These are phyloP conservation scores for Crossaster papposus DNA, from an alignment of 53 echinoderm and acorn worm genomes.

Conservation along the genomic window DNA sequence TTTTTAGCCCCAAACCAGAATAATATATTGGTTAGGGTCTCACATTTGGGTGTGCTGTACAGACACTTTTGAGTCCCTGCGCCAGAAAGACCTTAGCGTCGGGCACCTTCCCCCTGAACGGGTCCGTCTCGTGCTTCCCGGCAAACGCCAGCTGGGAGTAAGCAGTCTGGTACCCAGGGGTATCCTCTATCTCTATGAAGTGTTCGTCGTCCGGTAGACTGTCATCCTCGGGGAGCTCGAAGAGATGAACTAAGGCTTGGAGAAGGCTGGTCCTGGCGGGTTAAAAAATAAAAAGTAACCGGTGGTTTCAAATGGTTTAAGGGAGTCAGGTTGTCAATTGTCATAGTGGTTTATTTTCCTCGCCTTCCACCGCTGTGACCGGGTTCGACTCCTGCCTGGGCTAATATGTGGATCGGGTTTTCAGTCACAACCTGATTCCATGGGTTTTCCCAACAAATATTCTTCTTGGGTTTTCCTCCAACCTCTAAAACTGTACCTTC, in stretches of 20 bases:
- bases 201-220: conserved; percentile 91
- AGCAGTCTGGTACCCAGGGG: conserved; percentile 90
- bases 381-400: too few relatives aligned
- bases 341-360: too few relatives aligned
- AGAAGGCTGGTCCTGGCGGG: conserved; percentile 76
- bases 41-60: conserved; percentile 83
- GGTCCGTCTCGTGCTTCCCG: conserved; percentile 84
- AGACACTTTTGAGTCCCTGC: conserved; percentile 78
- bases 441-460: too few relatives aligned
- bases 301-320: too few relatives aligned
- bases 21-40: neutral
- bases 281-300: too few relatives aligned
- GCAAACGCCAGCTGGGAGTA: conserved; percentile 93
- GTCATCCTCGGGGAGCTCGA: conserved; percentile 94
- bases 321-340: too few relatives aligned
- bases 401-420: too few relatives aligned
- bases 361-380: too few relatives aligned
- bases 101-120: conserved; percentile 75
- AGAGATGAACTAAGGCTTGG: conserved; percentile 89
- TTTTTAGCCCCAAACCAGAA: neutral
- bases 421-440: too few relatives aligned
- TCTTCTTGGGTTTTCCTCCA: too few relatives aligned
- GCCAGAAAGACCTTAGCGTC: conserved; percentile 87
- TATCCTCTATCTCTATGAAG: conserved; percentile 98
- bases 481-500: too few relatives aligned